A percentile compares a stretch with the other conserved stretches of the same genome.
These are phyloP conservation scores for Sipunculus nudus DNA, from an alignment of 2,888 invertebrate species.

Conservation along the genomic window DNA sequence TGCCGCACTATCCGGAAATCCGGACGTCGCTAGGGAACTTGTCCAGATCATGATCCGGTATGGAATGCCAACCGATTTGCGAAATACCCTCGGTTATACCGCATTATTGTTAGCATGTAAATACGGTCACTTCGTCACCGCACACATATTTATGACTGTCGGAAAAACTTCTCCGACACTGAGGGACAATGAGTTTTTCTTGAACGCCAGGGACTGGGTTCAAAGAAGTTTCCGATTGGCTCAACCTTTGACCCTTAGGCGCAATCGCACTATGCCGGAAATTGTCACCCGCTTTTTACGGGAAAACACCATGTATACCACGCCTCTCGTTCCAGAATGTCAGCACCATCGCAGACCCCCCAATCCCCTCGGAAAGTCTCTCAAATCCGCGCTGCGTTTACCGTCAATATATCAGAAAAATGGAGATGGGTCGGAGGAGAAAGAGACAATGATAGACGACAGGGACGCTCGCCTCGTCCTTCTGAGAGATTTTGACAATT, in stretches of 20 bases:
- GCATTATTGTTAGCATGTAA: conserved; percentile 59
- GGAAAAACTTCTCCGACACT: conserved; percentile 54
- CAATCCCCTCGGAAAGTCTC: conserved; percentile 40
- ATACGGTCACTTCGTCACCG: conserved; percentile 57
- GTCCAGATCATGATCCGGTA: conserved; percentile 47
- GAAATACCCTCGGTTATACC: conserved; percentile 60
- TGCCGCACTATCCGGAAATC: conserved; percentile 55
- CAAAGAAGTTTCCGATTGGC: conserved; percentile 32
- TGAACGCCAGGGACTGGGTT: conserved; percentile 59
- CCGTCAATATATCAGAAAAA: conserved; percentile 34
- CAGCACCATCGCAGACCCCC: conserved; percentile 42
- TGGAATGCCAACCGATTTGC: conserved; percentile 54
- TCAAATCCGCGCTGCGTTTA: conserved; percentile 36
- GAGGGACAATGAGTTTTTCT: conserved; percentile 55
- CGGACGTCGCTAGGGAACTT: conserved; percentile 48
- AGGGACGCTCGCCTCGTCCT: conserved; percentile 19
- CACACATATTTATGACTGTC: conserved; percentile 49
- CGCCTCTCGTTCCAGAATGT: conserved; percentile 39
- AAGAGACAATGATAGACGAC: conserved; percentile 18
- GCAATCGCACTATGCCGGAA: not conserved
- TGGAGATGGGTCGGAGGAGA: not conserved
- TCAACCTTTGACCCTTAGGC: not conserved
- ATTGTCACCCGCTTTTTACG: conserved; percentile 41
- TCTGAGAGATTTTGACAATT: conserved; percentile 15
- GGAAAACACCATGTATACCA: conserved; percentile 53